phyloP scores from a whole-genome alignment of 2,797 vertebrate genomes.

The Danio choprae region DNA sequence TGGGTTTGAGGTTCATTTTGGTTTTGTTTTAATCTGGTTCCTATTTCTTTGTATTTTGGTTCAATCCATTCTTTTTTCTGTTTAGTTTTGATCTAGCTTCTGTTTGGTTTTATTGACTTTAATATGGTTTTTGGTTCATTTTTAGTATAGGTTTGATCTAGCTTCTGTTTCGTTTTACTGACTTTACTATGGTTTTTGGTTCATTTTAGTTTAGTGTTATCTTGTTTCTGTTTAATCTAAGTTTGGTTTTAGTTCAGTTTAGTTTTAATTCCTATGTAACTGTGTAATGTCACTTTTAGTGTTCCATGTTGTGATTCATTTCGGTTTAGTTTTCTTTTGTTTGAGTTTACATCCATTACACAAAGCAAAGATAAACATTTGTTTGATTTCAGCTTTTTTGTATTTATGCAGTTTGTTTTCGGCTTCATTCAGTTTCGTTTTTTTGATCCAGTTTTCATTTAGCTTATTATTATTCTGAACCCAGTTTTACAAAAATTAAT shows the following conservation, averaged over 20 bases:
- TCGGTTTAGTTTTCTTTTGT: neutral
- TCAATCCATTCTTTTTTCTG: neutral
- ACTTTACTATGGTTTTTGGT: neutral
- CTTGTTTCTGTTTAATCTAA: neutral
- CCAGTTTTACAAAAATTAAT: no score
- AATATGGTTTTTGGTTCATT: neutral
- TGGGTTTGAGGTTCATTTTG: no score
- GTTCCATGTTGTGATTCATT: neutral
- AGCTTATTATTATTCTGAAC: neutral
- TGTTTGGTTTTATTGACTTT: neutral
- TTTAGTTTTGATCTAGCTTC: neutral
- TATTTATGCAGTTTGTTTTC: neutral
- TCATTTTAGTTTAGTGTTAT: neutral
- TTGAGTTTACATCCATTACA: no score
- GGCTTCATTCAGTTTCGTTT: neutral
- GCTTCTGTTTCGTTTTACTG: neutral
- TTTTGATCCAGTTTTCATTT: neutral
- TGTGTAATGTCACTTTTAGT: no score
- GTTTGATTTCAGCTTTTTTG: neutral
- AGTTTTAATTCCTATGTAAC: neutral
- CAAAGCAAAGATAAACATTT: no score
- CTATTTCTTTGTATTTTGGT: neutral
- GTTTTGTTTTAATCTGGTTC: neutral
- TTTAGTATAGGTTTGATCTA: neutral
- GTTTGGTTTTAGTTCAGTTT: no score